These are phyloP conservation scores for Drosophila kanekoi DNA, from an alignment of 2,888 invertebrate genomes.

Conservation along the genomic window DNA sequence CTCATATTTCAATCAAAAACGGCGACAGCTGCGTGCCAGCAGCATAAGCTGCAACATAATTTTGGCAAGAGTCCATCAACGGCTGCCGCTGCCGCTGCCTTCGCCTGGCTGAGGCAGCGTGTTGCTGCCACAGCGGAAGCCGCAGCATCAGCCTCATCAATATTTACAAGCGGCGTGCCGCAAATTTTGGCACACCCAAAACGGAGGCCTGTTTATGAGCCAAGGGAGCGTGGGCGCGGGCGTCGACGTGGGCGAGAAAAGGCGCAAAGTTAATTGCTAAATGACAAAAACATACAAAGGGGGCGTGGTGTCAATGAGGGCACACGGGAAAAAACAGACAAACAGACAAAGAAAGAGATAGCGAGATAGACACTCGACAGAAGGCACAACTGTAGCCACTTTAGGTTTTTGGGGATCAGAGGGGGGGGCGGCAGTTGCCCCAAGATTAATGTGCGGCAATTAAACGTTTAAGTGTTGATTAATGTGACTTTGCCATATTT, in stretches of 20 bases:
- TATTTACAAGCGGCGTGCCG: constrained; percentile 79
- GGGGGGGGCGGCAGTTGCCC: constrained; percentile 4
- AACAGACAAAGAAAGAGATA: constrained; percentile 6
- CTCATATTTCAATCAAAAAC: constrained; percentile 80
- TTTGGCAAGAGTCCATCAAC: constrained; percentile 80
- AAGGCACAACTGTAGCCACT: constrained; percentile 24
- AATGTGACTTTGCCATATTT: constrained; percentile 74
- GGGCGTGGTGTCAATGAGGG: constrained; percentile 1
- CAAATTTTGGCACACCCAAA: constrained; percentile 68
- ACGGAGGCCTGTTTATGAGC: constrained; percentile 43
- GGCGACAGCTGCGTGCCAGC: constrained; percentile 76
- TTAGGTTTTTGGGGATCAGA: constrained; percentile 16
- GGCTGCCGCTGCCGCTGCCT: constrained; percentile 31
- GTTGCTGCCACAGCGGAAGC: constrained; percentile 27
- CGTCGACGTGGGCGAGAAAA: constrained; percentile 4
- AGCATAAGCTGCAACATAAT: constrained; percentile 80
- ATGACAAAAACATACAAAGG: constrained; percentile 73
- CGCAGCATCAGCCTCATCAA: constrained; percentile 68
- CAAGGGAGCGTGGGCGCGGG: background rate
- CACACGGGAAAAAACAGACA: constrained; percentile 33
- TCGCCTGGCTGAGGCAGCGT: constrained; percentile 6
- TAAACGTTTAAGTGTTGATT: constrained; percentile 82
- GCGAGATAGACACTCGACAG: constrained; percentile 53
- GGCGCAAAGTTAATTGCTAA: constrained; percentile 76
- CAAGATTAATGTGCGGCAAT: constrained; percentile 77